Evolutionary conservation across 2,888 invertebrate genomes (phyloP).

Genomic region (Anorthoa munda): DNA sequence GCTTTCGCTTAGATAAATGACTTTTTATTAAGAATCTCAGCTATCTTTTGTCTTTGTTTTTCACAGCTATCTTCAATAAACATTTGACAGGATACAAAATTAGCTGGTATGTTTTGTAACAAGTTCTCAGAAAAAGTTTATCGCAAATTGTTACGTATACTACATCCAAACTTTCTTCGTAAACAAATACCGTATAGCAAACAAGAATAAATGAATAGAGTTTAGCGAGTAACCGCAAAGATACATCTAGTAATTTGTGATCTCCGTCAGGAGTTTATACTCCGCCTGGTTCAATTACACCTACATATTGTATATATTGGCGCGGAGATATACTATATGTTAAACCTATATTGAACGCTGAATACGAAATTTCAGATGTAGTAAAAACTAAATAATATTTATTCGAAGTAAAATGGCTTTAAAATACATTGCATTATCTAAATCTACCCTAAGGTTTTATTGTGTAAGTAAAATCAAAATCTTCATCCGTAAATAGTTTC

Average conservation of each 20-base stretch:
- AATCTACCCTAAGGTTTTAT: constrained; percentile 52
- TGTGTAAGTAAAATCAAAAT: constrained; percentile 75
- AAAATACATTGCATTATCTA: constrained; percentile 58
- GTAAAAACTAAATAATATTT: constrained; percentile 27
- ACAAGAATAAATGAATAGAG: constrained; percentile 82
- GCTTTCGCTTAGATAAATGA: neutral
- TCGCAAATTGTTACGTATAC: constrained; percentile 56
- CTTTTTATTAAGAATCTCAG: neutral
- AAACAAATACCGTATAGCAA: constrained; percentile 75
- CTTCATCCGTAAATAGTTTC: constrained; percentile 84
- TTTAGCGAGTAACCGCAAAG: constrained; percentile 80
- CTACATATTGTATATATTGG: constrained; percentile 55
- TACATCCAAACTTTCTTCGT: constrained; percentile 69
- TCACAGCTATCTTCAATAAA: neutral
- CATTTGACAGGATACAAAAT: neutral
- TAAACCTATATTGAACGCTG: constrained; percentile 22
- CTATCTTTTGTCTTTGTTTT: too few species aligned
- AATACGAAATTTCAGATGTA: constrained; percentile 30
- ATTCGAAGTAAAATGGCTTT: constrained; percentile 29
- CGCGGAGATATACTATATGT: constrained; percentile 10
- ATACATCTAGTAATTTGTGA: constrained; percentile 80
- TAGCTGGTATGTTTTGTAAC: neutral
- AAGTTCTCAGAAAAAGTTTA: constrained; percentile 1
- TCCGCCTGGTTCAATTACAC: constrained; percentile 75
- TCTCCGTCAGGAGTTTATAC: constrained; percentile 70